These are phyloP conservation scores for Agrypnia vestita DNA, from an alignment of 1,140 invertebrate genomes.

Conservation along the genomic window DNA sequence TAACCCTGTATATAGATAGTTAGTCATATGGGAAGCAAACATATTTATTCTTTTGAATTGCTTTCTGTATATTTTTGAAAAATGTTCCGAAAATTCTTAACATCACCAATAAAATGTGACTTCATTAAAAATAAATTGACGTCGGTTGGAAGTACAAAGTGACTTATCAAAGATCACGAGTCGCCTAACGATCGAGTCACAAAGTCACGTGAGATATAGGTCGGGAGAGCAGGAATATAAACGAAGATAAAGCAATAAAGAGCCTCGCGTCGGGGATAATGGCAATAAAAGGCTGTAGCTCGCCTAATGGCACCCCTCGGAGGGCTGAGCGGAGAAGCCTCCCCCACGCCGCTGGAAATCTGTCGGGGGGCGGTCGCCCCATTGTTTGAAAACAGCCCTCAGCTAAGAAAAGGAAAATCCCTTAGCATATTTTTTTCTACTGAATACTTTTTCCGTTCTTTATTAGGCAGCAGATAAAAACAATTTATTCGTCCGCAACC, in stretches of 20 bases:
- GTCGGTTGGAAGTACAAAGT: no score
- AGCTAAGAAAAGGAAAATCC: background rate
- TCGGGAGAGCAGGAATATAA: background rate
- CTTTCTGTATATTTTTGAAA: no score
- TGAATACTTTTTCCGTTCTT: background rate
- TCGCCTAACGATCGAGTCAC: no score
- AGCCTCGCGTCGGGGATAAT: constrained; percentile 1
- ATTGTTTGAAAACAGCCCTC: background rate
- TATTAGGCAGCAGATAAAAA: background rate
- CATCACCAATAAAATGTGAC: no score
- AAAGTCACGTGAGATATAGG: background rate
- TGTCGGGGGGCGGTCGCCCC: background rate
- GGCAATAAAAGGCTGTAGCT: background rate
- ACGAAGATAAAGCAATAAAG: constrained; percentile 9
- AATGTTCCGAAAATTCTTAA: no score
- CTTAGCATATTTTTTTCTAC: constrained; percentile 3
- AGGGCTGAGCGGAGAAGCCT: background rate
- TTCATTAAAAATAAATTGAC: no score
- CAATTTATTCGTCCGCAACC: background rate
- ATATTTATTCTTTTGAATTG: no score
- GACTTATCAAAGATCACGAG: no score
- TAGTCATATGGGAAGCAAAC: no score
- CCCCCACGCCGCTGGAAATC: constrained; percentile 2
- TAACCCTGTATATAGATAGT: no score
- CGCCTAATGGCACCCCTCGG: background rate